These are phyloP conservation scores for Anagrus nilaparvatae DNA, from an alignment of 1,140 invertebrate genomes.

Conservation along the genomic window DNA sequence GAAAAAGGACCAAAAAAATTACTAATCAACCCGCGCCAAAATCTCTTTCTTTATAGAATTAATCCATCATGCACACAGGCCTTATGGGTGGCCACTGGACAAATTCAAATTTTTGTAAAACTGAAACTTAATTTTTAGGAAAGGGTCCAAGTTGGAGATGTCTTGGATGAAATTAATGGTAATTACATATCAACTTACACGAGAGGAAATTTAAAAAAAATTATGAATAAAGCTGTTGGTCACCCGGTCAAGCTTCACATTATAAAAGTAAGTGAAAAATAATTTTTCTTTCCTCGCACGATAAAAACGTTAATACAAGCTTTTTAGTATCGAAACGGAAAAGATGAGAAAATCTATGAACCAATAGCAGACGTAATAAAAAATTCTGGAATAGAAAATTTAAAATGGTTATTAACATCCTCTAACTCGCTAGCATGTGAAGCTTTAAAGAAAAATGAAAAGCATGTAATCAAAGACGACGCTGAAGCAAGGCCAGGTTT, in stretches of 20 bases:
- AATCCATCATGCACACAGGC: too few relatives aligned
- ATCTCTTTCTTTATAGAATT: too few relatives aligned
- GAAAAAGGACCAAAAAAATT: too few relatives aligned
- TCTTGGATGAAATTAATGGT: slow-evolving; percentile 54
- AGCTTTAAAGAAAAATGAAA: background rate
- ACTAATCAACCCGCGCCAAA: too few relatives aligned
- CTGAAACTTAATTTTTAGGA: slow-evolving; percentile 35
- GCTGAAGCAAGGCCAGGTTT: slow-evolving; percentile 29
- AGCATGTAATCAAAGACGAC: background rate
- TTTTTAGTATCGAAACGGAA: slow-evolving; percentile 27
- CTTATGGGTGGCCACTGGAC: too few relatives aligned
- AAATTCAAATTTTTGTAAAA: slow-evolving; percentile 3
- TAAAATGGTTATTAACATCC: slow-evolving; percentile 23
- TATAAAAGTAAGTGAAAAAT: slow-evolving; percentile 43
- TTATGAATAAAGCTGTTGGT: slow-evolving; percentile 42
- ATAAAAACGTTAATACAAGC: too few relatives aligned
- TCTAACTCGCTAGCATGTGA: slow-evolving; percentile 12
- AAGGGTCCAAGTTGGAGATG: slow-evolving; percentile 49
- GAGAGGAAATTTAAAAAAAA: slow-evolving; percentile 41
- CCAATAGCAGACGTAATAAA: slow-evolving; percentile 34
- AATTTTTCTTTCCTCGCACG: too few relatives aligned
- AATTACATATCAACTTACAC: slow-evolving; percentile 38
- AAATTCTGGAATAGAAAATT: slow-evolving; percentile 25
- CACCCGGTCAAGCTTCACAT: slow-evolving; percentile 44
- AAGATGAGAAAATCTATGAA: slow-evolving; percentile 28